These are phyloP conservation scores for Patiria pectinifera DNA, from an alignment of 53 echinoderm and acorn worm genomes.

Conservation along the genomic window DNA sequence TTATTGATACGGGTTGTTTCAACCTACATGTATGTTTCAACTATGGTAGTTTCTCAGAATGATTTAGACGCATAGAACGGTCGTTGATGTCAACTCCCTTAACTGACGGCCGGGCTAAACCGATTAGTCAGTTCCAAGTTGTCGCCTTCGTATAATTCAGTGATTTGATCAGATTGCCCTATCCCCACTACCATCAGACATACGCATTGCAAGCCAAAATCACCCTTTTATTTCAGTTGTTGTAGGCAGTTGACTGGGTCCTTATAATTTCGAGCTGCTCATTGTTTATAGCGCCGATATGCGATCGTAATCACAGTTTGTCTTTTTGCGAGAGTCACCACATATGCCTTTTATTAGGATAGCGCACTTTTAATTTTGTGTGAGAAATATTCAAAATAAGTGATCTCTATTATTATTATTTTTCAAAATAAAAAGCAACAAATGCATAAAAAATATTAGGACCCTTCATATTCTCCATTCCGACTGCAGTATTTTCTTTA, in stretches of 20 bases:
- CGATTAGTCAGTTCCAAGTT: slow-evolving; percentile 57
- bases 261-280: neutral
- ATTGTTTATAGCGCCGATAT: neutral
- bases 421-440: neutral
- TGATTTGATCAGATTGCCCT: slow-evolving; percentile 42
- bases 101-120: slow-evolving; percentile 45
- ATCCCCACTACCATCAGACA: slow-evolving; percentile 15
- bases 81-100: neutral
- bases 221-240: slow-evolving; percentile 17
- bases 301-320: neutral
- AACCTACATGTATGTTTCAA: neutral
- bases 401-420: too few species aligned
- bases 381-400: neutral
- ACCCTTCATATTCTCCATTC: neutral
- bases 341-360: neutral
- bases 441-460: neutral
- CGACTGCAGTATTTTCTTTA: neutral
- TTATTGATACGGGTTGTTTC: neutral
- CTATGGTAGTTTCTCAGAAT: neutral
- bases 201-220: slow-evolving; percentile 5
- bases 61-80: slow-evolving; percentile 1
- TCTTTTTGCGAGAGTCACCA: neutral
- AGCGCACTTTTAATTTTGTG: neutral
- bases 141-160: slow-evolving; percentile 32
- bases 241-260: neutral